Evolutionary conservation across 2,113 vertebrate genomes (phyloP).

Genomic region (Xiphophorus maculatus): DNA sequence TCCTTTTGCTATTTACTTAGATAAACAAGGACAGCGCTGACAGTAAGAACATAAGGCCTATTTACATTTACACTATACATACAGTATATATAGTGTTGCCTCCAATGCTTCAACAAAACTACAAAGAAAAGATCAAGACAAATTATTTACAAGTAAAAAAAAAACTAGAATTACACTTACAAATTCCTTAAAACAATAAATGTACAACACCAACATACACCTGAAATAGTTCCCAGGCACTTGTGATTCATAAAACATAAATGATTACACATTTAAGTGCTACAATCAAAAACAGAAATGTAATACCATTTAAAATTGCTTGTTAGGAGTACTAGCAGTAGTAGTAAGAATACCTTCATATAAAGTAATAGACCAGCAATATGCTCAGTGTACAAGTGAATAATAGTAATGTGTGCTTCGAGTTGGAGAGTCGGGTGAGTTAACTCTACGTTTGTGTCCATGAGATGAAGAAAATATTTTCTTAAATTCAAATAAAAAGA

Average conservation of each 20-base stretch:
- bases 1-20: constrained; percentile 24
- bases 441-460: constrained; percentile 21
- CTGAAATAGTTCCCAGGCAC: constrained; percentile 73
- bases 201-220: constrained; percentile 61
- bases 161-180: constrained; percentile 23
- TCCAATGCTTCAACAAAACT: constrained; percentile 33
- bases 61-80: constrained; percentile 41
- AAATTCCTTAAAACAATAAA: constrained; percentile 37
- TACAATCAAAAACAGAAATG: constrained; percentile 56
- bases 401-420: constrained; percentile 28
- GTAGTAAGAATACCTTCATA: constrained; percentile 76
- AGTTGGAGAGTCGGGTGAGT: background rate
- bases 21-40: constrained; percentile 13
- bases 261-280: constrained; percentile 66
- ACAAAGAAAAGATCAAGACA: constrained; percentile 39
- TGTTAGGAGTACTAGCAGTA: constrained; percentile 16
- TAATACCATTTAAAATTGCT: constrained; percentile 46
- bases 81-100: background rate
- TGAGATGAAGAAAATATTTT: background rate
- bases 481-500: constrained; percentile 7
- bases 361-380: constrained; percentile 51
- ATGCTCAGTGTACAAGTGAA: constrained; percentile 29
- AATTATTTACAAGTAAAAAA: constrained; percentile 53
- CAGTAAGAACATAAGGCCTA: constrained; percentile 34
- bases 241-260: constrained; percentile 68